Percentiles rank a stretch among this genome's conserved stretches.
Evolutionary conservation across 2,888 invertebrate species (phyloP).

Genomic region (Adelognathus sp.): DNA sequence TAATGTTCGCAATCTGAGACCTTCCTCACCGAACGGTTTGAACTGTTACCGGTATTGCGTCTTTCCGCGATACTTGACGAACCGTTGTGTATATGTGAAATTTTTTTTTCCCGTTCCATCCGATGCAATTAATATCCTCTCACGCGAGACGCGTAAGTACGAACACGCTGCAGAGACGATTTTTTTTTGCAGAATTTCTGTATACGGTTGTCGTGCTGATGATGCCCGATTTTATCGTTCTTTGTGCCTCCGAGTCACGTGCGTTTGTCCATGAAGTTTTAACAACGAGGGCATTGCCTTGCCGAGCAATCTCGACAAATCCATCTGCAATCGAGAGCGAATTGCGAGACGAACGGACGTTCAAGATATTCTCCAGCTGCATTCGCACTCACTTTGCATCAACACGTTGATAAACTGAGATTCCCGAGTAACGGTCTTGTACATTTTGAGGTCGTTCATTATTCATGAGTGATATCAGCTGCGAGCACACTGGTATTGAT

Average conservation of each 20-base stretch:
- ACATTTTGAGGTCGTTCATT: no score
- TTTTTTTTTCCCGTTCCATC: constrained; percentile 9
- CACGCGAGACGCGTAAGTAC: background rate
- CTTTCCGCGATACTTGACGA: constrained; percentile 18
- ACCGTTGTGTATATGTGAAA: constrained; percentile 1
- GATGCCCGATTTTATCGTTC: constrained; percentile 25
- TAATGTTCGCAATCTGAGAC: background rate
- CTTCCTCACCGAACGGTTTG: background rate
- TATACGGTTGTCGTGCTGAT: constrained; percentile 29
- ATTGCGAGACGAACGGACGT: no score
- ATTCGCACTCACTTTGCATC: no score
- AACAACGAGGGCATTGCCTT: constrained; percentile 25
- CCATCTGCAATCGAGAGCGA: no score
- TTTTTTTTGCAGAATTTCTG: constrained; percentile 15
- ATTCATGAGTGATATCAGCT: no score
- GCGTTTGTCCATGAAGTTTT: constrained; percentile 10
- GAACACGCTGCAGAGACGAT: background rate
- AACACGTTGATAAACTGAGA: no score
- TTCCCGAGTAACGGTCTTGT: no score
- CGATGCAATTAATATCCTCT: constrained; percentile 42
- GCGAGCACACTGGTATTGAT: no score
- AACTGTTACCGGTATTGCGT: constrained; percentile 24
- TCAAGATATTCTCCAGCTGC: no score
- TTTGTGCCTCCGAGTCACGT: constrained; percentile 11
- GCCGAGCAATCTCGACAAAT: no score